Evolutionary conservation across 1,140 invertebrate genomes (phyloP), one percentile per base, ranked within the genome.

Genomic region (Pseudomyrmex flavicornis): DNA sequence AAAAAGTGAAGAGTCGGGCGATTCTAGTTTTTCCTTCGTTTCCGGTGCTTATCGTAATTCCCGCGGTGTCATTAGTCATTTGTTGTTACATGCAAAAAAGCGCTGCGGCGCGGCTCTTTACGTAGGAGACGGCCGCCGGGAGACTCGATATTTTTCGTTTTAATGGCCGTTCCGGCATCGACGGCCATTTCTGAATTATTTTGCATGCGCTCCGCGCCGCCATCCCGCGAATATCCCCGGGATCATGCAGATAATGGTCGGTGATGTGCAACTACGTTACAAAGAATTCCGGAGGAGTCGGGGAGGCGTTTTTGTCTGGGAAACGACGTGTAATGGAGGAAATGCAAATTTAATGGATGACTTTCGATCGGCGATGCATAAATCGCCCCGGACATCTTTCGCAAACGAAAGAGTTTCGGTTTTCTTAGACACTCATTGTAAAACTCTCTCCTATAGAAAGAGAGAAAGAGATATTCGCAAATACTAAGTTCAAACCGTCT

Each of bases 271-370:
- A 59, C 76, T 79, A 66, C 48, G 73, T 73, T 77, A 58, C 73
- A 61, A 88, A 84, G 85, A 88, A 87, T 63, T 88, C 22, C 61
- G 50, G 2, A 48, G 56, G 15, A 48, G 12, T 35, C 35, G 66
- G 65, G 59, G 22, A 68, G 56, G 54, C n/a, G 79, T 44, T 75
- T 65, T 48, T 44, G 15, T 56, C 13, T 46, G 48, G 58, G 50
- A 69, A 74, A 46, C 44, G 22, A 76, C 63, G 75, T 74, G 86
- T 83, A 87, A 87, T 73, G 82, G 82, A 72, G 68, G 69, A 87
- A 84, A 88, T 87, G 86, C 74, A 88, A 88, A 88, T 87, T 84
- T 88, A 88, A 88, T 87, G 85, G 86, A 88, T 50, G 85, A 84
- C 82, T 88, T 88, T 87, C 58, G 73, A 72, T 61, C 83, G 85